Conservation (phyloP, 2,888 invertebrate genomes). For the Lepidocyrtinus sp. region DNA sequence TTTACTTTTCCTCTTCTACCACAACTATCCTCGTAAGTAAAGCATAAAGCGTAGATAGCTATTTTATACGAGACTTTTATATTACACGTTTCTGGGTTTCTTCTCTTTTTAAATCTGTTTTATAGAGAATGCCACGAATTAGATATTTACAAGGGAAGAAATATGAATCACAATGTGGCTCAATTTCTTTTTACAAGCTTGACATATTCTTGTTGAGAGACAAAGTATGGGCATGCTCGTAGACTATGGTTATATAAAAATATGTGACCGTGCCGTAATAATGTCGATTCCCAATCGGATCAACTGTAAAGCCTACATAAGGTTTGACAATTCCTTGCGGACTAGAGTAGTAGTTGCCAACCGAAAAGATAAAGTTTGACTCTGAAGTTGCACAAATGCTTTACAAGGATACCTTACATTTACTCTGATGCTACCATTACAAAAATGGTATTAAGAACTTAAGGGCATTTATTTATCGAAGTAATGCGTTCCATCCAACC, state of each 20-base stretch:
- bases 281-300: conserved; percentile 53
- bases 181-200: conserved; percentile 17
- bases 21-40: neutral
- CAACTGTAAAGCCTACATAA: conserved; percentile 52
- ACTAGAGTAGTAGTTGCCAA: conserved; percentile 24
- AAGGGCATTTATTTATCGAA: neutral
- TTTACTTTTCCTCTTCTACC: conserved; percentile 42
- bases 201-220: conserved; percentile 11
- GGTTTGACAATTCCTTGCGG: conserved; percentile 38
- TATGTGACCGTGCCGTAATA: conserved; percentile 44
- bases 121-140: conserved; percentile 46
- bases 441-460: neutral
- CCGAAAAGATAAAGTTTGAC: conserved; percentile 16
- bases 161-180: conserved; percentile 29
- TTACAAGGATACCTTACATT: no score
- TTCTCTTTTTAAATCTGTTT: conserved; percentile 32
- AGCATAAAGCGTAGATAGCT: neutral
- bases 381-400: no score
- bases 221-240: neutral
- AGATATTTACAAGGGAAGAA: conserved; percentile 34
- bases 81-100: conserved; percentile 21
- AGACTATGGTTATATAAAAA: neutral
- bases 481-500: conserved; percentile 1
- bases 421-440: no score
- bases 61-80: neutral